Base-by-base conservation (phyloP, 2,113 vertebrate genomes). In the Lipophrys pholis region DNA sequence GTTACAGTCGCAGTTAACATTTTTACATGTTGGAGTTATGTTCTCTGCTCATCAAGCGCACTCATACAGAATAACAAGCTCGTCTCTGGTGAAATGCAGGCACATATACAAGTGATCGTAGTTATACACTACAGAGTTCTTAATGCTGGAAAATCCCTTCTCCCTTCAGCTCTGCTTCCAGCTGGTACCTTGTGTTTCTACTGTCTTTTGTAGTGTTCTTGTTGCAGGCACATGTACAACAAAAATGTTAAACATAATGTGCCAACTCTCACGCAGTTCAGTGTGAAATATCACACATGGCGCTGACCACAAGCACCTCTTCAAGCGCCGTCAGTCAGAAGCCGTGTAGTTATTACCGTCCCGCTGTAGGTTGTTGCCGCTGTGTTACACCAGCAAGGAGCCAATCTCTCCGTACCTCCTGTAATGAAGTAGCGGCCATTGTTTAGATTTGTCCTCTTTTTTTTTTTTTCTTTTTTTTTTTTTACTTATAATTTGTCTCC, bases 271-370 rank as follows among this genome's bases (percentile, higher is more conserved):
- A 71, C 72, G 73, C 55, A 71, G 35, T 43, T 40, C 15, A 3
- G 67, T 85, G 85, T 89, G 85, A 91, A 88, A 89, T 88, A 50
- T 78, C 80, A 61, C 85, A 84, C 82, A 15, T 30, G 53, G 16
- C 2, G 53, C n/a, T 1, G 43, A 56, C 56, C 66, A 36, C 67
- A 66, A 60, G 78, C 72, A 60, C 77, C 50, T 68, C 53, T 63
- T 59, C 51, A 80, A 54, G 65, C 46, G 17, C 48, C 49, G 57
- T 65, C 59, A 68, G 80, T 68, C 64, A 55, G 45, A 39, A 52
- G 35, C 21, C n/a, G 21, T 50, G 46, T 39, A 11, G 59, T 39
- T 50, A n/a, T 52, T 50, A n/a, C 35, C 17, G 30, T 14, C 53
- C 30, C 11, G 41, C 51, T 59, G 11, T 6, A 51, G 15, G 14